phyloP scores from a whole-genome alignment of 2,113 vertebrate species.

The Cyprinodon brontotheroides region DNA sequence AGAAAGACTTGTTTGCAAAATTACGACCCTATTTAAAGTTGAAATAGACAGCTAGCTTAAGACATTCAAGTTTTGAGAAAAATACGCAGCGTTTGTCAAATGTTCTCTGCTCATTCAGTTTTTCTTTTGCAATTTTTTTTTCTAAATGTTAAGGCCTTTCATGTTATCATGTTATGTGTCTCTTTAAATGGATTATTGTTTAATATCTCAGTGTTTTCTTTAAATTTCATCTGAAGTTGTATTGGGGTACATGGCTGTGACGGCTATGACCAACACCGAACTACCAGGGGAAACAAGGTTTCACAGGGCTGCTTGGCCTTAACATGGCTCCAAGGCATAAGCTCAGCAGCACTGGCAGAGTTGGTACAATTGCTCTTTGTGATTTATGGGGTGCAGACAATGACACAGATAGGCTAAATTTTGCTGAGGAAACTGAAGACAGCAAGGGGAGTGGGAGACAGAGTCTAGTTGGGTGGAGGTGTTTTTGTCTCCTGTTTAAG shows the following conservation, averaged over 20 bases:
- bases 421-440: constrained; percentile 65
- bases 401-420: constrained; percentile 44
- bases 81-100: neutral
- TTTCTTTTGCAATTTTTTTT: neutral
- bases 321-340: constrained; percentile 67
- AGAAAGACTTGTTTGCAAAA: too few relatives aligned
- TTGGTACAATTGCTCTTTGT: constrained; percentile 56
- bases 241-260: neutral
- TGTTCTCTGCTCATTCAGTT: neutral
- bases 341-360: constrained; percentile 39
- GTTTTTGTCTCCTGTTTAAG: constrained; percentile 47
- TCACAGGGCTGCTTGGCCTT: constrained; percentile 63
- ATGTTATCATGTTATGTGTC: neutral
- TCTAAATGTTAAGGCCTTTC: neutral
- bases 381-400: constrained; percentile 71
- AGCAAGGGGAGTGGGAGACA: constrained; percentile 37
- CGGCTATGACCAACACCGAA: constrained; percentile 28
- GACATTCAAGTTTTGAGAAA: neutral
- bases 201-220: neutral
- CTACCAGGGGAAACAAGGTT: constrained; percentile 59
- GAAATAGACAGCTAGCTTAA: neutral
- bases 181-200: neutral
- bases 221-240: neutral
- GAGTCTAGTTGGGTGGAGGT: constrained; percentile 12
- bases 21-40: too few relatives aligned